Conservation (phyloP, 2,797 vertebrate genomes). For the Hirundo rustica region DNA sequence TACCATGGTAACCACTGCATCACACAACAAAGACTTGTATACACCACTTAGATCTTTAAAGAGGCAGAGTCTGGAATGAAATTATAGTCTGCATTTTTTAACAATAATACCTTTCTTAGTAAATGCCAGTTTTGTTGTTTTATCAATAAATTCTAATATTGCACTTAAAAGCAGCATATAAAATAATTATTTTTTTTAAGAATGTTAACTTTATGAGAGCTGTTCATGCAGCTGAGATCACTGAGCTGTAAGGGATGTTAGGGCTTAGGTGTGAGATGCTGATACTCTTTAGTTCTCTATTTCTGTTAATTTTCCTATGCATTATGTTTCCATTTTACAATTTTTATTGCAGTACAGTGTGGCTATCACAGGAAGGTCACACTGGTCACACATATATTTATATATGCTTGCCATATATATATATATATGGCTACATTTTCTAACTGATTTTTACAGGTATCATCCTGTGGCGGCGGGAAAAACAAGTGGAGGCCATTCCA, state of each 20-base stretch:
- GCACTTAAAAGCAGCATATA: neutral
- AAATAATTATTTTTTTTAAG: neutral
- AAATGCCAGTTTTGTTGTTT: neutral
- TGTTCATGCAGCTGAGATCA: neutral
- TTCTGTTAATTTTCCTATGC: neutral
- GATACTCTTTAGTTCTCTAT: neutral
- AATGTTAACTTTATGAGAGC: neutral
- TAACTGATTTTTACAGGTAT: neutral
- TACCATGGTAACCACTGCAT: slow-evolving; percentile 63
- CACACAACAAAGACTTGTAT: slow-evolving; percentile 46
- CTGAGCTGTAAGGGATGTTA: neutral
- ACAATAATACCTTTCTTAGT: neutral
- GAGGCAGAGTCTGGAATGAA: neutral
- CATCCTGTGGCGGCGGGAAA: accelerated
- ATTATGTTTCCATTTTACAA: neutral
- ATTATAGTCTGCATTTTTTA: neutral
- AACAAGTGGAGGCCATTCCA: neutral
- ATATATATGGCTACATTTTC: neutral
- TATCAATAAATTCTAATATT: neutral
- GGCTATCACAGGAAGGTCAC: neutral
- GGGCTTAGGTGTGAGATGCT: neutral
- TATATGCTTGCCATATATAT: neutral
- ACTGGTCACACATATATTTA: neutral
- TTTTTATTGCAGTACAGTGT: neutral
- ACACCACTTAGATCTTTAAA: slow-evolving; percentile 32